phyloP scores from a whole-genome alignment of 2,113 vertebrate species.

The Brachionichthys hirsutus region DNA sequence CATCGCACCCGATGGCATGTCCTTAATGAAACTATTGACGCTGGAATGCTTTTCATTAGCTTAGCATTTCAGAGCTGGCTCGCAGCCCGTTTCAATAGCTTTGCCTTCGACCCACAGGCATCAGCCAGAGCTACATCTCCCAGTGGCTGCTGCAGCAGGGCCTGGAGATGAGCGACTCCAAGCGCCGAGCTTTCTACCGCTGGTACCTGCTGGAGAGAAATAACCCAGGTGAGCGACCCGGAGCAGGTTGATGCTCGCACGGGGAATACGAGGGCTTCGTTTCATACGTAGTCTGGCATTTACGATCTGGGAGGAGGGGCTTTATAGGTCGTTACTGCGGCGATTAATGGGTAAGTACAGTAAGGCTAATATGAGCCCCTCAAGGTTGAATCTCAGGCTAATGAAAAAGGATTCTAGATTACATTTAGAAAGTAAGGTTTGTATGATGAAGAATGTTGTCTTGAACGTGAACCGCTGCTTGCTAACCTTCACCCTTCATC shows the following conservation, averaged over 20 bases:
- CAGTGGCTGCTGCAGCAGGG: conserved; percentile 85
- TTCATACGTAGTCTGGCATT: not conserved
- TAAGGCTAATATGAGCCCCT: conserved; percentile 20
- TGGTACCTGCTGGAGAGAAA: conserved; percentile 85
- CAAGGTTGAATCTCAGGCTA: conserved; percentile 28
- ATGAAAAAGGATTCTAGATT: conserved; percentile 32
- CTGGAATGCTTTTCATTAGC: conserved; percentile 33
- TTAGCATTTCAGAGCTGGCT: conserved; percentile 17
- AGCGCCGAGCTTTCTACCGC: conserved; percentile 83
- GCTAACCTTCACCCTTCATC: conserved; percentile 36
- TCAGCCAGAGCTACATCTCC: conserved; percentile 86
- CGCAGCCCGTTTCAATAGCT: not conserved
- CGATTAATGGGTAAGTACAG: conserved; percentile 4
- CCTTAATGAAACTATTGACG: conserved; percentile 24
- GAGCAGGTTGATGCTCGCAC: not conserved
- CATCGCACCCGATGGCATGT: conserved; percentile 15
- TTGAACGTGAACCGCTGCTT: conserved; percentile 34
- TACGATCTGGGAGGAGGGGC: not conserved
- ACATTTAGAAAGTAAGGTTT: conserved; percentile 10
- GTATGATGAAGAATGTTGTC: conserved; percentile 3
- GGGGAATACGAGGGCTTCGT: not conserved
- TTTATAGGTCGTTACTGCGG: not conserved
- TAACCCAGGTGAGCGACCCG: conserved; percentile 77
- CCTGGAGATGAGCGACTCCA: conserved; percentile 84
- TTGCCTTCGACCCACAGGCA: conserved; percentile 62